Conservation (phyloP, 2,888 invertebrate species). For the Abrostola tripartita region DNA sequence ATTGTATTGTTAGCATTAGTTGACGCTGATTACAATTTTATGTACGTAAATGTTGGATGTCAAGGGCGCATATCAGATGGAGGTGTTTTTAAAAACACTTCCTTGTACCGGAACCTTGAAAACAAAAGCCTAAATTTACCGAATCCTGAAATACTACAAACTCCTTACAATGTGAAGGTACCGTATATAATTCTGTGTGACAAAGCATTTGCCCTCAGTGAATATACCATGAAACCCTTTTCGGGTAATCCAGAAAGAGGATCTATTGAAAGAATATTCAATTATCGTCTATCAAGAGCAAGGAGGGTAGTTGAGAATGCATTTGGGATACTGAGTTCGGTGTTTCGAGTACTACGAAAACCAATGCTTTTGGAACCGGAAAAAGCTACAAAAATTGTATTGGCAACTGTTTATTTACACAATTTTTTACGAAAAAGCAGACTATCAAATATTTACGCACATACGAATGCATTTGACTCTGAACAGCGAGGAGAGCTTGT, state of each 20-base stretch:
- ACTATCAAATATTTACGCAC: constrained; percentile 34
- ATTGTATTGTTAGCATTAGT: constrained; percentile 59
- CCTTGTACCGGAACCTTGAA: constrained; percentile 14
- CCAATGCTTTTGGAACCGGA: constrained; percentile 33
- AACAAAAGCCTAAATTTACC: constrained; percentile 32
- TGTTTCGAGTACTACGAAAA: constrained; percentile 21
- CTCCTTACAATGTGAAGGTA: constrained; percentile 23
- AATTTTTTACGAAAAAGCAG: constrained; percentile 35
- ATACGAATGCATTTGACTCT: constrained; percentile 30
- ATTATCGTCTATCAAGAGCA: constrained; percentile 18
- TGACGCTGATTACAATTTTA: constrained; percentile 56
- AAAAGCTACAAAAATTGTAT: constrained; percentile 33
- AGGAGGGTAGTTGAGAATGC: constrained; percentile 23
- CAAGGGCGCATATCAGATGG: constrained; percentile 24
- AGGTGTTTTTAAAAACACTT: constrained; percentile 20
- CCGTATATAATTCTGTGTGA: constrained; percentile 29
- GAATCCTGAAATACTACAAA: constrained; percentile 24
- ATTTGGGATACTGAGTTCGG: constrained; percentile 19
- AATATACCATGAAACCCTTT: constrained; percentile 35
- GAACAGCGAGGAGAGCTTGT: constrained; percentile 24
- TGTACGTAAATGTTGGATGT: constrained; percentile 46
- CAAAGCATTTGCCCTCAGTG: constrained; percentile 31
- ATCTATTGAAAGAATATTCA: constrained; percentile 26
- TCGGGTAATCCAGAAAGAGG: constrained; percentile 28
- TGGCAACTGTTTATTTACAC: constrained; percentile 33